Conservation (phyloP, 2,113 vertebrate genomes). For the Rhinichthys klamathensis region DNA sequence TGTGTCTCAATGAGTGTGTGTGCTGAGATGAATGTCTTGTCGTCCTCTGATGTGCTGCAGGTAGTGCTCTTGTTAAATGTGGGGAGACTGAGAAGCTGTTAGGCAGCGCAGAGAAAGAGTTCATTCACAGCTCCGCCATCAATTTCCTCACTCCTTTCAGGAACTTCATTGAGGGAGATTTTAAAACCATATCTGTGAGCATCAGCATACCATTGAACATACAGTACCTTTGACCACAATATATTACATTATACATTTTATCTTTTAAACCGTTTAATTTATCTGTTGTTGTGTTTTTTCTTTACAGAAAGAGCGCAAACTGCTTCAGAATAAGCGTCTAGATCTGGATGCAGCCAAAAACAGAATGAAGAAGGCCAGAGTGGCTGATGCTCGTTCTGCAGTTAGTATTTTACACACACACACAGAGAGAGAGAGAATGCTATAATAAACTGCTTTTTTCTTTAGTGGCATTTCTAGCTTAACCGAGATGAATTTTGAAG, state of each 20-base stretch:
- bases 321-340: conserved; percentile 94
- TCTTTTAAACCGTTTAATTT: neutral
- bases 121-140: conserved; percentile 92
- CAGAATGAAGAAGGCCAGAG: conserved; percentile 92
- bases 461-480: neutral
- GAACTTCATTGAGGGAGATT: conserved; percentile 98
- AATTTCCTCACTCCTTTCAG: conserved; percentile 97
- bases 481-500: neutral
- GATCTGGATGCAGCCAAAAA: conserved; percentile 98
- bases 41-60: conserved; percentile 69
- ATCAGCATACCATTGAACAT: neutral
- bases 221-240: neutral
- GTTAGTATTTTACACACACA: conserved; percentile 74
- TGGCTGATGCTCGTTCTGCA: conserved; percentile 86
- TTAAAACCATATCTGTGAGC: conserved; percentile 97
- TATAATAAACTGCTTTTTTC: neutral
- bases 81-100: conserved; percentile 97
- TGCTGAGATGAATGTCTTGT: neutral
- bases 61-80: conserved; percentile 96
- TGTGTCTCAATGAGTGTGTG: neutral
- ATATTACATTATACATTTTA: neutral
- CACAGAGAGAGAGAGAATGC: neutral
- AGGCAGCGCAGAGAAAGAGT: conserved; percentile 90
- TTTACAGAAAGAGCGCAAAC: conserved; percentile 94
- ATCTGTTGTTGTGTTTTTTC: neutral